Percentiles rank a stretch among this genome's conserved stretches.
Evolutionary conservation across 35 echinoderm and acorn worm genomes (phyloP).

Genomic region (Amphiura filiformis): DNA sequence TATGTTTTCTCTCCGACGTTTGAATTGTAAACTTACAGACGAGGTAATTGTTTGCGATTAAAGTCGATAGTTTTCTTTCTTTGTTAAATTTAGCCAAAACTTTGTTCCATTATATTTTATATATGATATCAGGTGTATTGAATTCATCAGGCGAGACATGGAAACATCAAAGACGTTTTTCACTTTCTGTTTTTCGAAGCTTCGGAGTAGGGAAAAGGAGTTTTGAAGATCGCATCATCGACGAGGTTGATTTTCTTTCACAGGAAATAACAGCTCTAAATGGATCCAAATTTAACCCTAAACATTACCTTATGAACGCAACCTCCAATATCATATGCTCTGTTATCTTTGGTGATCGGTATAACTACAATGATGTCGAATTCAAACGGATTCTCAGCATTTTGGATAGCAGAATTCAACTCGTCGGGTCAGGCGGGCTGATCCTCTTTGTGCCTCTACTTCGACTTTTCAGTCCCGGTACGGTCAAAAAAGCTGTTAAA

Average conservation of each 20-base stretch:
- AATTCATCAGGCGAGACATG: slow-evolving; percentile 5
- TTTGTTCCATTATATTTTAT: too few relatives aligned
- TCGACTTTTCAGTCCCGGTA: not conserved
- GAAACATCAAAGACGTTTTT: slow-evolving; percentile 58
- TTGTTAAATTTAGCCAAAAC: too few relatives aligned
- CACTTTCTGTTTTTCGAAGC: slow-evolving; percentile 53
- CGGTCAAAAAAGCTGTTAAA: not conserved
- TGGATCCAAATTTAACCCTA: slow-evolving; percentile 37
- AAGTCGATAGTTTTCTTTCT: too few relatives aligned
- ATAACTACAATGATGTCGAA: not conserved
- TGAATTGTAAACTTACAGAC: too few relatives aligned
- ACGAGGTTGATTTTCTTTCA: slow-evolving; percentile 28
- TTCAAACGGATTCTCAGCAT: not conserved
- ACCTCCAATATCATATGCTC: slow-evolving; percentile 38
- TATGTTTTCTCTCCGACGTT: too few relatives aligned
- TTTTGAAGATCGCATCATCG: slow-evolving; percentile 46
- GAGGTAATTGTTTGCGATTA: too few relatives aligned
- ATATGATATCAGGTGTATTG: not conserved
- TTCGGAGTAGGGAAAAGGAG: slow-evolving; percentile 65
- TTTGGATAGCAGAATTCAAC: not conserved
- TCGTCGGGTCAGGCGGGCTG: not conserved
- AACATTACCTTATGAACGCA: slow-evolving; percentile 34
- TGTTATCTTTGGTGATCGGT: not conserved
- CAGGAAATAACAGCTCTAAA: slow-evolving; percentile 12
- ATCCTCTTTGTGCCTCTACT: not conserved